These are phyloP conservation scores for Pediacus dermestoides DNA, from an alignment of 2,888 invertebrate species.

Conservation along the genomic window DNA sequence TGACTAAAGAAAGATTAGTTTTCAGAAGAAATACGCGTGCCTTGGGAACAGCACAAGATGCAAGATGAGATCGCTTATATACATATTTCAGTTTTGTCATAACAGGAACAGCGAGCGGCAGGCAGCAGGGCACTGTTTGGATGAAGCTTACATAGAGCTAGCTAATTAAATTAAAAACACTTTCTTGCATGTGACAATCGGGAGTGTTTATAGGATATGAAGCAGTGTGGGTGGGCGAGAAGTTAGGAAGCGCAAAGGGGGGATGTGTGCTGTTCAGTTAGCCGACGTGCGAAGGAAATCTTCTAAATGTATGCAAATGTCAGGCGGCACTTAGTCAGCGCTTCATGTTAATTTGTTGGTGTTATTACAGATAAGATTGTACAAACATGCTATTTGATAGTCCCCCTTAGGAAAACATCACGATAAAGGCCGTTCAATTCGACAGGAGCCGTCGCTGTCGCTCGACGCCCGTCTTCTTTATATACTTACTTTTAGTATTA, in stretches of 20 bases:
- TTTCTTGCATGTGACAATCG: slow-evolving; percentile 18
- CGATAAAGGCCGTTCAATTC: slow-evolving; percentile 36
- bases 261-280: slow-evolving; percentile 17
- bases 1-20: slow-evolving; percentile 2
- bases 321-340: slow-evolving; percentile 33
- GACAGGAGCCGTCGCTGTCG: slow-evolving; percentile 26
- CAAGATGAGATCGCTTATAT: neutral
- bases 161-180: slow-evolving; percentile 5
- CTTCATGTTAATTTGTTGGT: slow-evolving; percentile 38
- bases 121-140: too few relatives aligned
- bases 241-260: slow-evolving; percentile 15
- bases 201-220: slow-evolving; percentile 25
- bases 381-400: slow-evolving; percentile 38
- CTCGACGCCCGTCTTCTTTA: neutral
- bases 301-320: slow-evolving; percentile 38
- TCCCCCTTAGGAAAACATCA: slow-evolving; percentile 34
- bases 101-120: neutral
- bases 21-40: neutral
- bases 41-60: too few relatives aligned
- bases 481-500: neutral
- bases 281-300: slow-evolving; percentile 24
- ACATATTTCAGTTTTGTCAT: slow-evolving; percentile 1
- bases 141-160: neutral
- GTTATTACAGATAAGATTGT: slow-evolving; percentile 39
- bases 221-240: slow-evolving; percentile 2